A percentile compares a stretch with the other conserved stretches of the same genome.
Conservation (phyloP, 2,888 invertebrate genomes). For the Thecophora atra region DNA sequence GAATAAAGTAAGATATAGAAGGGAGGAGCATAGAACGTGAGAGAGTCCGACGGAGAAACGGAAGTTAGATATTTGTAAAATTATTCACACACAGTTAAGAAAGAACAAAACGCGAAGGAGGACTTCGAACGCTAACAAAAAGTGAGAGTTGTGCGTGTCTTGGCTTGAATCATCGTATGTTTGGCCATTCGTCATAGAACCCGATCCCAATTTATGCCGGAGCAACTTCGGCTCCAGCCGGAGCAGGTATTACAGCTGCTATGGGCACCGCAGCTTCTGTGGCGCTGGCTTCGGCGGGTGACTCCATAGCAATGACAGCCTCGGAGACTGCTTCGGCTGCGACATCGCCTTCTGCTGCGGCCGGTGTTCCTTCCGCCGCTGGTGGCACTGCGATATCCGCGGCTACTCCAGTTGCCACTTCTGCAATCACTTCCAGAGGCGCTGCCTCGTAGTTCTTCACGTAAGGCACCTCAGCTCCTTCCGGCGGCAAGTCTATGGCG, state of each 20-base stretch:
- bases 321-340: slow-evolving; percentile 42
- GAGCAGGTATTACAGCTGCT: slow-evolving; percentile 40
- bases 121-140: not conserved
- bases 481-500: slow-evolving; percentile 65
- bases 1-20: slow-evolving; percentile 27
- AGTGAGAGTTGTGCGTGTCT: not conserved
- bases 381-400: no score
- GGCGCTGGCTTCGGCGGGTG: slow-evolving; percentile 40
- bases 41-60: slow-evolving; percentile 14
- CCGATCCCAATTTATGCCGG: slow-evolving; percentile 45
- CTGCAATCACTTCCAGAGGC: slow-evolving; percentile 50
- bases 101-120: not conserved
- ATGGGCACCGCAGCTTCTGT: slow-evolving; percentile 44
- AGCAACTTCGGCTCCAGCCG: slow-evolving; percentile 46
- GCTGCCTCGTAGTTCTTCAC: slow-evolving; percentile 63
- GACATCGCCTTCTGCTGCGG: slow-evolving; percentile 43
- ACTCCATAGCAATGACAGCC: slow-evolving; percentile 45
- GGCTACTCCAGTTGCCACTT: slow-evolving; percentile 51
- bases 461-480: slow-evolving; percentile 66
- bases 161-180: not conserved
- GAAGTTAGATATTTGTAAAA: slow-evolving; percentile 19
- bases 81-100: slow-evolving; percentile 33
- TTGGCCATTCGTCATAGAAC: slow-evolving; percentile 41
- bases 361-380: slow-evolving; percentile 40
- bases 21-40: slow-evolving; percentile 2